These are phyloP conservation scores for Andrena camellia DNA, from an alignment of 2,888 invertebrate species.

Conservation along the genomic window DNA sequence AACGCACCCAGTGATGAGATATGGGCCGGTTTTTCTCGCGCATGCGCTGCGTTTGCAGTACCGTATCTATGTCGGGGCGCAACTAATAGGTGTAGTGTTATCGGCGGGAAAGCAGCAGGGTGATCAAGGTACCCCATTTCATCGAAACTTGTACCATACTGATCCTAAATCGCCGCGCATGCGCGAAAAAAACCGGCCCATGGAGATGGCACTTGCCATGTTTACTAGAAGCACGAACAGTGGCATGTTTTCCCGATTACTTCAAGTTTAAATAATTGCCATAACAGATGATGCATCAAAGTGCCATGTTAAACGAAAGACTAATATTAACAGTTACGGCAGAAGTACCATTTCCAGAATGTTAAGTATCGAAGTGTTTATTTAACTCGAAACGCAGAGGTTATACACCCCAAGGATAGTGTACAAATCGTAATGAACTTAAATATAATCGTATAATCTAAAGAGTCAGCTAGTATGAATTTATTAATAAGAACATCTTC, in stretches of 20 bases:
- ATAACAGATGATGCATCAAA: neutral
- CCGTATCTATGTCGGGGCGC: too few relatives aligned
- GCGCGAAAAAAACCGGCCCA: too few relatives aligned
- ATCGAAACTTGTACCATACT: too few relatives aligned
- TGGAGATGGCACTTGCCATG: too few relatives aligned
- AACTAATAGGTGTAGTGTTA: too few relatives aligned
- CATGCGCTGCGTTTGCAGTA: too few relatives aligned
- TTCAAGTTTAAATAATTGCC: neutral
- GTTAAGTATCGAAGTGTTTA: neutral
- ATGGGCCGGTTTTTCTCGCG: too few relatives aligned
- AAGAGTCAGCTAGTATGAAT: constrained; percentile 26
- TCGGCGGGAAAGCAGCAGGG: too few relatives aligned
- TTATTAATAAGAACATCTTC: constrained; percentile 10
- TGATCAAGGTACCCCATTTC: too few relatives aligned
- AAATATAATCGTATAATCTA: neutral
- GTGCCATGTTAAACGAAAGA: neutral
- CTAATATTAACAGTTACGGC: neutral
- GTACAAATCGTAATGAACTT: neutral
- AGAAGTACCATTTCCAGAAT: neutral
- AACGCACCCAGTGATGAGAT: too few relatives aligned
- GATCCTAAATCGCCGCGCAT: too few relatives aligned
- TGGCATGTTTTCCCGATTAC: neutral
- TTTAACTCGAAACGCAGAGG: neutral
- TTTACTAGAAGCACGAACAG: too few relatives aligned
- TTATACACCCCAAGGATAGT: neutral